Percentiles rank a stretch among this genome's conserved stretches.
These are phyloP conservation scores for Argentina silus DNA, from an alignment of 2,797 vertebrate genomes.

Conservation along the genomic window DNA sequence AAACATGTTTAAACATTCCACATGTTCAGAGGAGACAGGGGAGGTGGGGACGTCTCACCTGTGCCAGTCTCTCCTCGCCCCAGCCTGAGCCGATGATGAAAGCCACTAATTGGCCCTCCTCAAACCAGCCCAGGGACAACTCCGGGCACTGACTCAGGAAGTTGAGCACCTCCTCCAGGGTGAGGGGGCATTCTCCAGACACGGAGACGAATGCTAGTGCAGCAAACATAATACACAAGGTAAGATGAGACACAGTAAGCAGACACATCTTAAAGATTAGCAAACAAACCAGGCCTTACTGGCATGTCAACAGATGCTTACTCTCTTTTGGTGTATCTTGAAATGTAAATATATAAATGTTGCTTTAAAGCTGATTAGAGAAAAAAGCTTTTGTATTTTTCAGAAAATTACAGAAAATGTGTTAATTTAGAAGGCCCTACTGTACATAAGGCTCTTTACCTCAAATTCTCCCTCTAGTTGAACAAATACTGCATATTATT, in stretches of 20 bases:
- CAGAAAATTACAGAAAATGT: too few relatives aligned
- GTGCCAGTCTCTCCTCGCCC: slow-evolving; percentile 78
- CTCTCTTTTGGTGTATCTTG: too few relatives aligned
- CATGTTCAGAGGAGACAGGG: neutral
- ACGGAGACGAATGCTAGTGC: slow-evolving; percentile 78
- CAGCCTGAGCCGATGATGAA: slow-evolving; percentile 84
- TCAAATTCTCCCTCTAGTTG: neutral
- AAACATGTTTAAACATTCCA: neutral
- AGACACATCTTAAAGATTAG: neutral
- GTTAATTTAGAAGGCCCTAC: too few relatives aligned
- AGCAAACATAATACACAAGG: neutral
- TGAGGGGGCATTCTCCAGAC: slow-evolving; percentile 82
- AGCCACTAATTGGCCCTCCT: slow-evolving; percentile 81
- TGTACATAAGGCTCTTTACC: neutral
- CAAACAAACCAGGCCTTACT: too few relatives aligned
- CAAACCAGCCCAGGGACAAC: slow-evolving; percentile 83
- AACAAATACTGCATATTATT: neutral
- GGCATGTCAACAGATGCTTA: neutral
- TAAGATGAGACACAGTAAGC: neutral
- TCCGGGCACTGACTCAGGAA: slow-evolving; percentile 80
- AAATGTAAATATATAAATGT: too few relatives aligned
- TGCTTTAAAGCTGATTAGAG: too few relatives aligned
- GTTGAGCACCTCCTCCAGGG: slow-evolving; percentile 77
- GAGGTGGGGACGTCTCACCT: slow-evolving; percentile 59
- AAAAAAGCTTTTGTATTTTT: too few relatives aligned